Conservation (phyloP, 2,888 invertebrate species). For the Agonum fuliginosum region DNA sequence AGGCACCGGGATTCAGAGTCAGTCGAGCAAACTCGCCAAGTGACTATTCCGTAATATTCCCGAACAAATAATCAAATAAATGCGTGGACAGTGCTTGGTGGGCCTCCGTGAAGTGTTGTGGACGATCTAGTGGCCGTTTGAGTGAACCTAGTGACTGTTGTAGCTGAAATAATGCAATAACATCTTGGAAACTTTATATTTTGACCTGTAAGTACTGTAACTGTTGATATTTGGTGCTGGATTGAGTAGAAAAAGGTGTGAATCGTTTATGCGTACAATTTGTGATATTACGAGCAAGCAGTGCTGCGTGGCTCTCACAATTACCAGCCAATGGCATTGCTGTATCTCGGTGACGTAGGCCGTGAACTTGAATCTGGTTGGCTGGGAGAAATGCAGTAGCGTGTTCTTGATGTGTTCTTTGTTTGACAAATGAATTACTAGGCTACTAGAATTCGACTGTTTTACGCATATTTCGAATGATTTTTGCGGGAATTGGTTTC, state of each 20-base stretch:
- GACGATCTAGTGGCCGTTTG: not conserved
- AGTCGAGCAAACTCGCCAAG: not conserved
- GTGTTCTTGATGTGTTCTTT: slow-evolving; percentile 43
- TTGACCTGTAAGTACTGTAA: too few relatives aligned
- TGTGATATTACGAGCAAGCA: slow-evolving; percentile 16
- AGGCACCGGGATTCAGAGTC: not conserved
- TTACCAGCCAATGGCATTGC: slow-evolving; percentile 25
- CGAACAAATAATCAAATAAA: too few relatives aligned
- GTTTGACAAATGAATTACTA: slow-evolving; percentile 50
- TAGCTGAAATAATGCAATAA: not conserved
- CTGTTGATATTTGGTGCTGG: too few relatives aligned
- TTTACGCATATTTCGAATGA: not conserved
- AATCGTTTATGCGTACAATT: slow-evolving; percentile 11
- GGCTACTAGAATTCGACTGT: not conserved
- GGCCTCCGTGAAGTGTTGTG: too few relatives aligned
- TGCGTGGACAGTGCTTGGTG: too few relatives aligned
- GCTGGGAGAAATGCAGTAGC: slow-evolving; percentile 36
- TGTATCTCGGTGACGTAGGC: slow-evolving; percentile 28
- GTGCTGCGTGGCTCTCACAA: slow-evolving; percentile 47
- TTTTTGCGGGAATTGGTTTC: not conserved
- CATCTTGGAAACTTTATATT: not conserved
- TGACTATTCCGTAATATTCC: not conserved
- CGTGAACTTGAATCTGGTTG: slow-evolving; percentile 51
- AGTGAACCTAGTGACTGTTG: not conserved
- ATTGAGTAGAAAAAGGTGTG: not conserved